Evolutionary conservation across 2,113 vertebrate species (phyloP), one percentile per base, ranked within the genome.

Genomic region (Symphodus melops): DNA sequence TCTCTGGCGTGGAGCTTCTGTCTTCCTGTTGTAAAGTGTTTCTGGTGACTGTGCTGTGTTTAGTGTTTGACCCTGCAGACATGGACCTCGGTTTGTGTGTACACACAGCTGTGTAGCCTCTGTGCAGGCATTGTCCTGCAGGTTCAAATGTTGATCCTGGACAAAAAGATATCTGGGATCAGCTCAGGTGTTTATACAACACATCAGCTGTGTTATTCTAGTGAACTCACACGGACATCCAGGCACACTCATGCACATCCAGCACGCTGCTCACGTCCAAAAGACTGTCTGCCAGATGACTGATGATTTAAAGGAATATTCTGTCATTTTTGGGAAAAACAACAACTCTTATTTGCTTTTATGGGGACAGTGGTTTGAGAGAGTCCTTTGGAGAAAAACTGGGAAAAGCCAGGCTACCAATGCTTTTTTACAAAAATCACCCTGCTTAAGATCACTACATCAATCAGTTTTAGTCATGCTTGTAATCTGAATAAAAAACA

Each of bases 31-130:
- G 16, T 49, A 83, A 64, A 62, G 71, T 58, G 52, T 82, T 68
- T 68, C 69, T 82, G 75, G 65, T 52, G 36, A 60, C 77, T 60
- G 14, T 64, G 70, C 63, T 64, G 51, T 79, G 82, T 84, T 84
- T 85, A 72, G 74, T 77, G 57, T 73, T 21, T 37, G 78, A 86
- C 86, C 85, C 83, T 72, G 60, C 11, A 66, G 76, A n/a, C 19
- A 52, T 68, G 65, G 62, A 67, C 54, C 67, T 72, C 8, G 20
- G 46, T 64, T 77, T 53, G 57, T 66, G 39, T 88, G 83, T 83
- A 75, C 83, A 83, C 78, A 91, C 87, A 91, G 86, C 87, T 91
- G 88, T 79, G 82, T 66, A 69, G 84, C 86, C 83, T 77, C 84
- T 84, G 83, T 75, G 65, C 79, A 84, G 71, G 52, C 81, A 90